phyloP scores from a whole-genome alignment of 2,113 vertebrate species.

The Gymnobelideus leadbeateri region DNA sequence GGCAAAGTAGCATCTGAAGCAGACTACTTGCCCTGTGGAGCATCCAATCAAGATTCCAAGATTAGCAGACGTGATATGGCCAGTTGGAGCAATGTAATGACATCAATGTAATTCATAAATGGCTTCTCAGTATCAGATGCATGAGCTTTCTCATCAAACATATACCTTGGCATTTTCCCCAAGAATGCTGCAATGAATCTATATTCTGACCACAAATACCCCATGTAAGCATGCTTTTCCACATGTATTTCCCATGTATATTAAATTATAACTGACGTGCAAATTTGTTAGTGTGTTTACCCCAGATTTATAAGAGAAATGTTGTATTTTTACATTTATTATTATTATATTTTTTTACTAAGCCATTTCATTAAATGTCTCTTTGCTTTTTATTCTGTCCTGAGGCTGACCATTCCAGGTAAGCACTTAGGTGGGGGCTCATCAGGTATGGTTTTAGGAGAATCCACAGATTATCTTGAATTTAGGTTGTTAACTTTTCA shows the following conservation, averaged over 20 bases:
- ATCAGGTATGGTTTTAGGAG: neutral
- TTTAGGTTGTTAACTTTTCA: neutral
- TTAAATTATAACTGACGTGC: neutral
- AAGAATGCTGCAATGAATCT: neutral
- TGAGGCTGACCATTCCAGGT: neutral
- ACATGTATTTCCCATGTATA: neutral
- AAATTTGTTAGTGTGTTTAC: neutral
- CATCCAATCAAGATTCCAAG: neutral
- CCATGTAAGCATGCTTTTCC: neutral
- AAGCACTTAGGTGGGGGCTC: neutral
- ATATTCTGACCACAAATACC: neutral
- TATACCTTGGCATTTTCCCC: neutral
- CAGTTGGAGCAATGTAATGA: neutral
- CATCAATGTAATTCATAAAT: neutral
- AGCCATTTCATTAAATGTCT: neutral
- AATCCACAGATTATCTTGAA: neutral
- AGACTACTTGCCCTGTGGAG: neutral
- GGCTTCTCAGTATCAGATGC: neutral
- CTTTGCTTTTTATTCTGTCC: neutral
- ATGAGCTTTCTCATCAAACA: neutral
- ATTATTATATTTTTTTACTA: neutral
- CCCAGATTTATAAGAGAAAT: neutral
- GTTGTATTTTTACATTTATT: no score
- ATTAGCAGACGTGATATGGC: neutral
- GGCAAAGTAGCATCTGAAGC: neutral